phyloP scores from a whole-genome alignment of 1,140 invertebrate genomes.

The Theocolax elegans region DNA sequence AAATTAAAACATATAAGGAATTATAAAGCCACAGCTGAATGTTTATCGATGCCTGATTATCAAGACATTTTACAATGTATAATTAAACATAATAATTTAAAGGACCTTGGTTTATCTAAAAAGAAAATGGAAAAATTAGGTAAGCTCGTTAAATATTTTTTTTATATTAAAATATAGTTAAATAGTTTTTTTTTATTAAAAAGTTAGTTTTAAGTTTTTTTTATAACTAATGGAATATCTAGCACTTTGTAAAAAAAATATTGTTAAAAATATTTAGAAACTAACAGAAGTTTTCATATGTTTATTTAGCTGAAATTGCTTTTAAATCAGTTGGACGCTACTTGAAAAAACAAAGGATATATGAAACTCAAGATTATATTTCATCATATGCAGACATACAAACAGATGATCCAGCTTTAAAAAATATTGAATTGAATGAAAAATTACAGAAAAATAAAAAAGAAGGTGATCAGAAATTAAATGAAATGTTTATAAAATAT shows the following conservation, averaged over 20 bases:
- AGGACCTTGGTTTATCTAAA: conserved; percentile 61
- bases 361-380: conserved; percentile 70
- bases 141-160: conserved; percentile 52
- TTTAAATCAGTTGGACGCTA: conserved; percentile 68
- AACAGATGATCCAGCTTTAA: conserved; percentile 69
- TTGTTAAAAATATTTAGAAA: background rate
- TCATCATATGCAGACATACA: conserved; percentile 56
- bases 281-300: background rate
- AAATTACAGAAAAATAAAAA: conserved; percentile 65
- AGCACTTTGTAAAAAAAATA: background rate
- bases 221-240: background rate
- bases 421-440: conserved; percentile 60
- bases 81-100: conserved; percentile 57
- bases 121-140: conserved; percentile 63
- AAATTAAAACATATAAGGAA: conserved; percentile 30
- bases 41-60: conserved; percentile 69
- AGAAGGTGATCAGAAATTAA: conserved; percentile 62
- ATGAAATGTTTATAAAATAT: conserved; percentile 67
- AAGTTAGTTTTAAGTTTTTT: conserved; percentile 12
- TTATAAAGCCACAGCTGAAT: conserved; percentile 35
- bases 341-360: conserved; percentile 65
- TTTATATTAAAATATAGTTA: conserved; percentile 7
- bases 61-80: conserved; percentile 69
- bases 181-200: background rate
- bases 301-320: conserved; percentile 65